A percentile compares a stretch with the other conserved stretches of the same genome.
phyloP scores from a whole-genome alignment of 2,113 vertebrate genomes.

The Chaetodon auriga region DNA sequence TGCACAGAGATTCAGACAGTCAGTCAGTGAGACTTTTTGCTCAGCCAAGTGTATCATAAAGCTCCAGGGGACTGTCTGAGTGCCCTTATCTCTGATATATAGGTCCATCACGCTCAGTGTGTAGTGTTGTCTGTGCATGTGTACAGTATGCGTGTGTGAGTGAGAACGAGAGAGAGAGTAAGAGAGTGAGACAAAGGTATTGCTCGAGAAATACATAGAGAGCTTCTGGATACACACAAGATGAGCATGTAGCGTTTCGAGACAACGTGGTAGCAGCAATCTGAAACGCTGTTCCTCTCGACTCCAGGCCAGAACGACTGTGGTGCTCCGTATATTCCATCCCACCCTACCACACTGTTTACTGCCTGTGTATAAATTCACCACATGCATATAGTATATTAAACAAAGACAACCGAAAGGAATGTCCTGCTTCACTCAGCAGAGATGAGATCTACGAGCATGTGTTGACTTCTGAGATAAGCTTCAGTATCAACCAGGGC shows the following conservation, averaged over 20 bases:
- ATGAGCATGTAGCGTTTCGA: conserved; percentile 39
- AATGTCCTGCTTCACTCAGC: conserved; percentile 2
- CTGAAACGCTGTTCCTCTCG: conserved; percentile 26
- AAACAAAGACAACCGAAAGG: conserved; percentile 29
- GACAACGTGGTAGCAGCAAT: conserved; percentile 14
- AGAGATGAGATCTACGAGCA: conserved; percentile 3
- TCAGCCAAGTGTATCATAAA: conserved; percentile 59
- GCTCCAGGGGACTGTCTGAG: conserved; percentile 53
- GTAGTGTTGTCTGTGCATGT: conserved; percentile 20
- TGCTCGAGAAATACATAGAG: conserved; percentile 8
- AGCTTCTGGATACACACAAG: conserved; percentile 48
- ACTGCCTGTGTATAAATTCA: conserved; percentile 39
- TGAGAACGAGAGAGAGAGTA: background rate
- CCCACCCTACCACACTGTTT: conserved; percentile 37
- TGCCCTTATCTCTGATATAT: conserved; percentile 48
- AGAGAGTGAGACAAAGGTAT: conserved; percentile 1
- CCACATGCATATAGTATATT: conserved; percentile 17
- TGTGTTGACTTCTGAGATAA: conserved; percentile 34
- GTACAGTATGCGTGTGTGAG: conserved; percentile 13
- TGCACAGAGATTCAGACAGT: conserved; percentile 24
- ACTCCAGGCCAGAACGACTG: conserved; percentile 27
- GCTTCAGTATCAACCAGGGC: background rate
- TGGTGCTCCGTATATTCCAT: conserved; percentile 24
- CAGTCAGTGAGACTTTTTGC: conserved; percentile 43
- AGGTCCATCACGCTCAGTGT: conserved; percentile 42